Evolutionary conservation across 2,113 vertebrate species (phyloP).

Genomic region (Brachypodius melanocephalos): DNA sequence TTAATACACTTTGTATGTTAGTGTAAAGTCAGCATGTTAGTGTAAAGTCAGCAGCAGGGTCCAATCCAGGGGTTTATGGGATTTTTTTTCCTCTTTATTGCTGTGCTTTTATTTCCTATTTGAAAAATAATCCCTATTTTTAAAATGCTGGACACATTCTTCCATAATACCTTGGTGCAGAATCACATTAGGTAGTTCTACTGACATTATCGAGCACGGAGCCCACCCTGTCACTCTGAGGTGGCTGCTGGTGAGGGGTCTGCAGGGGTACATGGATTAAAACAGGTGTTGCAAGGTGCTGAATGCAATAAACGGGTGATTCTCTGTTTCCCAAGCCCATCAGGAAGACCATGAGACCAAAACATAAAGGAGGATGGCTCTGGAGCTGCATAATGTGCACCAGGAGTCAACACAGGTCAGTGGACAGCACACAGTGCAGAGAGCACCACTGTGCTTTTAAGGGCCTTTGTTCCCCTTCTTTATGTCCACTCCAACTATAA

Average conservation of each 20-base stretch:
- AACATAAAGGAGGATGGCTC: neutral
- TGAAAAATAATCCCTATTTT: neutral
- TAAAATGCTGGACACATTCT: neutral
- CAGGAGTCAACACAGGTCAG: neutral
- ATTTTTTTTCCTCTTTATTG: neutral
- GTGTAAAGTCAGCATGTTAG: conserved; percentile 14
- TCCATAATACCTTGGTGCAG: neutral
- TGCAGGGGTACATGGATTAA: neutral
- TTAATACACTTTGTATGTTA: conserved; percentile 37
- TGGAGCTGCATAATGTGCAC: neutral
- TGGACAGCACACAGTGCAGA: neutral
- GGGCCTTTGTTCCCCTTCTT: neutral
- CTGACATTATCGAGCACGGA: neutral
- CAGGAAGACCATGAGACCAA: neutral
- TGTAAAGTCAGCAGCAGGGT: neutral
- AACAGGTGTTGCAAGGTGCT: neutral
- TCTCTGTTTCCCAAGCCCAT: neutral
- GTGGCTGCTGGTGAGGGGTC: neutral
- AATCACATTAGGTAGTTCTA: neutral
- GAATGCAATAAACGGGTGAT: rapidly evolving
- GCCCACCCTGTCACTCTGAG: neutral
- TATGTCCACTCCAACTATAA: neutral
- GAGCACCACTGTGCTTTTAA: neutral
- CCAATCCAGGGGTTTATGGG: neutral
- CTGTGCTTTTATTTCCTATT: neutral